These are phyloP conservation scores for Heliothis peltigera DNA, from an alignment of 2,888 invertebrate genomes.

Conservation along the genomic window DNA sequence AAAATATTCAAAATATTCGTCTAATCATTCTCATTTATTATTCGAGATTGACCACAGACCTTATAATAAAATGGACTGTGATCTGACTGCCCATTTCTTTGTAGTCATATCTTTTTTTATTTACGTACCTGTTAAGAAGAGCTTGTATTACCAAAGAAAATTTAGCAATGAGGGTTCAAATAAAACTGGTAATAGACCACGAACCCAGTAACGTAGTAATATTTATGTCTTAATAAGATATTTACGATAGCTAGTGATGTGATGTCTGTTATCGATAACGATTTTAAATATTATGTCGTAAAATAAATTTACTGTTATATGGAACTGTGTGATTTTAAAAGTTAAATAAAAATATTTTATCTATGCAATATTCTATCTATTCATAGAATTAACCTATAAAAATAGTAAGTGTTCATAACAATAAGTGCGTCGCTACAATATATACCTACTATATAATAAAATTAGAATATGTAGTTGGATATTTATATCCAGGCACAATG, in stretches of 20 bases:
- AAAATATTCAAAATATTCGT: background rate
- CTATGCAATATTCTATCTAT: no score
- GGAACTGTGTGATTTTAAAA: conserved; percentile 10
- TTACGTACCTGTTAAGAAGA: conserved; percentile 5
- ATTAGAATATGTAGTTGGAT: no score
- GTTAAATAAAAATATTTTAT: background rate
- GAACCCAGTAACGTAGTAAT: conserved; percentile 37
- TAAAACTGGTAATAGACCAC: conserved; percentile 19
- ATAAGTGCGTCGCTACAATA: no score
- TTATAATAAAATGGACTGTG: conserved; percentile 24
- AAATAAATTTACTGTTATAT: conserved; percentile 40
- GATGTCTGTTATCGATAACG: conserved; percentile 64
- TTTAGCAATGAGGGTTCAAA: conserved; percentile 20
- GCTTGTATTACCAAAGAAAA: conserved; percentile 9
- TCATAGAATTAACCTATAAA: no score
- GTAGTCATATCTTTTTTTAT: conserved; percentile 12
- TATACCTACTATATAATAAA: no score
- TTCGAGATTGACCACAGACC: conserved; percentile 10
- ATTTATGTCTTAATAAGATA: conserved; percentile 78
- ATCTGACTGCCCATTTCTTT: conserved; percentile 11
- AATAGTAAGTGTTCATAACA: no score
- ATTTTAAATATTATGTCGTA: conserved; percentile 59
- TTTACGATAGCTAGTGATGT: conserved; percentile 69
- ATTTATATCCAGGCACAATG: no score
- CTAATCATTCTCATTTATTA: background rate